These are phyloP conservation scores for Rhea pennata DNA, from an alignment of 2,113 vertebrate genomes.

Conservation along the genomic window DNA sequence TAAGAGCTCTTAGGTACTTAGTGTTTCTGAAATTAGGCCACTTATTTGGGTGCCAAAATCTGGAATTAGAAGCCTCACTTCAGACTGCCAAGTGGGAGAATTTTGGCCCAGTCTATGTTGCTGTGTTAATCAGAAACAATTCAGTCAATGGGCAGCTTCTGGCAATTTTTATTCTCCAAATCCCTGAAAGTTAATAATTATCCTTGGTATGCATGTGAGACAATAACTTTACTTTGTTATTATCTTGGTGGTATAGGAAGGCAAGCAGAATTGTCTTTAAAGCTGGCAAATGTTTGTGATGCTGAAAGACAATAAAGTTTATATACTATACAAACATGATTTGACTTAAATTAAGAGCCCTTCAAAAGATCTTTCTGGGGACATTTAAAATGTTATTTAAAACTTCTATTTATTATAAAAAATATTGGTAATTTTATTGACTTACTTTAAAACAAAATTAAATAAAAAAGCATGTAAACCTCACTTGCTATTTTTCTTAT, in stretches of 20 bases:
- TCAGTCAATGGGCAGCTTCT: constrained; percentile 3
- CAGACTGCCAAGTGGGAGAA: background rate
- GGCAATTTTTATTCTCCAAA: background rate
- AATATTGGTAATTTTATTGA: background rate
- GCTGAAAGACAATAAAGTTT: background rate
- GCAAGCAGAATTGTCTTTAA: background rate
- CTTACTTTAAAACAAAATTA: background rate
- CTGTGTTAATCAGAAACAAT: constrained; percentile 9
- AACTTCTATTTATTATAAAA: background rate
- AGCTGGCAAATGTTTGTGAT: background rate
- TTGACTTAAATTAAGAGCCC: background rate
- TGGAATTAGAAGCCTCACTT: background rate
- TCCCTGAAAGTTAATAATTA: background rate
- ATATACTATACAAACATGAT: background rate
- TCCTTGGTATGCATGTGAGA: background rate
- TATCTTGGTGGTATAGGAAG: background rate
- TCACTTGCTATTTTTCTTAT: constrained; percentile 42
- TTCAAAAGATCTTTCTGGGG: background rate
- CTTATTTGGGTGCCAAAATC: background rate
- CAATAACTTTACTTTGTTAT: background rate
- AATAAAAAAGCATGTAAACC: background rate
- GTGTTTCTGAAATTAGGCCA: background rate
- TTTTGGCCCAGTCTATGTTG: background rate
- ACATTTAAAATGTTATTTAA: background rate
- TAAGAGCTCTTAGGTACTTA: background rate